These are phyloP conservation scores for Cremastinae sp. DNA, from an alignment of 2,888 invertebrate genomes.

Conservation along the genomic window DNA sequence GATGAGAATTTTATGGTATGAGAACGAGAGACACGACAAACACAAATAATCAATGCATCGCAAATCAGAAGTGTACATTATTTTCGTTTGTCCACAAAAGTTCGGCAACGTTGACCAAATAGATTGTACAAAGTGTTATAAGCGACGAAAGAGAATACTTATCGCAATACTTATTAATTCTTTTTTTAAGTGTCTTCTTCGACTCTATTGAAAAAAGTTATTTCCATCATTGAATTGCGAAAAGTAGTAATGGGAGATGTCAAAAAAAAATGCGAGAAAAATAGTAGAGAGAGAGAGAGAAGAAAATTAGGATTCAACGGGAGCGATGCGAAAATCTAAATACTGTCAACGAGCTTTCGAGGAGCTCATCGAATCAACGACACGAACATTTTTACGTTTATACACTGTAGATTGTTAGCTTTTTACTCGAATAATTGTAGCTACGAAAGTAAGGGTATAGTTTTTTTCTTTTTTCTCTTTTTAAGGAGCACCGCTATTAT, in stretches of 20 bases:
- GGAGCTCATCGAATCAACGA: conserved; percentile 36
- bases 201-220: not conserved
- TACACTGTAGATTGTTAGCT: conserved; percentile 62
- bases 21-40: not conserved
- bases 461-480: conserved; percentile 57
- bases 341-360: not conserved
- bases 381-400: conserved; percentile 66
- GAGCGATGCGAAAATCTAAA: conserved; percentile 12
- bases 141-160: conserved; percentile 20
- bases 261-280: no score
- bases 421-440: conserved; percentile 66
- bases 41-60: conserved; percentile 10
- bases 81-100: conserved; percentile 21
- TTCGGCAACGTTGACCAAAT: conserved; percentile 54
- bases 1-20: not conserved
- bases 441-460: conserved; percentile 62
- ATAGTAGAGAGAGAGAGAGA: no score
- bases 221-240: no score
- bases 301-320: no score
- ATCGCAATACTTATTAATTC: conserved; percentile 13
- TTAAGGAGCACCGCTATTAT: conserved; percentile 33
- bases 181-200: conserved; percentile 12
- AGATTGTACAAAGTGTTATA: conserved; percentile 55
- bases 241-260: no score
- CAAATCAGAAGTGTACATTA: conserved; percentile 19